A percentile compares a stretch with the other conserved stretches of the same genome.
phyloP scores from a whole-genome alignment of 2,797 vertebrate genomes.

The Triplophysa yarkandensis region DNA sequence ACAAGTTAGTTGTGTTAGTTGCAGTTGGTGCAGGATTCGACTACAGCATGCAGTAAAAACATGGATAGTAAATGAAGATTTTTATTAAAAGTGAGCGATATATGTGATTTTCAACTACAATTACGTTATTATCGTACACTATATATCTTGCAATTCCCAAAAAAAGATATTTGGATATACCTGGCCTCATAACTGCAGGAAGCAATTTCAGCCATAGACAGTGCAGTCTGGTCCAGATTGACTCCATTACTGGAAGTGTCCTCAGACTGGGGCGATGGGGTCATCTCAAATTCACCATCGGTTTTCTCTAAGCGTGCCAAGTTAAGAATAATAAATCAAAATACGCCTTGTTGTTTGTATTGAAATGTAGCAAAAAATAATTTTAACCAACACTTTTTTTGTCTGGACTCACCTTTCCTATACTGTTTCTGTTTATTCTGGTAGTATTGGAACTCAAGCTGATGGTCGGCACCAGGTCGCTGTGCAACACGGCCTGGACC shows the following conservation, averaged over 20 bases:
- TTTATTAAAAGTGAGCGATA: too few relatives aligned
- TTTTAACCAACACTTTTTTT: background rate
- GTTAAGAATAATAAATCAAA: too few relatives aligned
- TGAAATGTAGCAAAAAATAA: background rate
- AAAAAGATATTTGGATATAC: too few relatives aligned
- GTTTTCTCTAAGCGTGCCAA: conserved; percentile 62
- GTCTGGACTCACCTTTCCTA: conserved; percentile 75
- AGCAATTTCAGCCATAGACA: conserved; percentile 97
- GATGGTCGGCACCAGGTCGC: conserved; percentile 86
- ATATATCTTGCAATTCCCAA: too few relatives aligned
- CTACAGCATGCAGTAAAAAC: too few relatives aligned
- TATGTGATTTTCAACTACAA: too few relatives aligned
- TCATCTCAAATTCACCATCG: conserved; percentile 72
- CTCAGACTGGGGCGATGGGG: conserved; percentile 74
- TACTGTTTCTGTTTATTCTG: conserved; percentile 80
- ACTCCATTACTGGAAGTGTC: conserved; percentile 74
- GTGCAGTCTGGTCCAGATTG: conserved; percentile 71
- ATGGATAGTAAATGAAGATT: background rate
- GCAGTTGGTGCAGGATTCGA: too few relatives aligned
- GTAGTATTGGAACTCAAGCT: conserved; percentile 90
- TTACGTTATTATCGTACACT: too few relatives aligned
- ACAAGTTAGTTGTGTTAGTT: too few relatives aligned
- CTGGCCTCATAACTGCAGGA: conserved; percentile 98
- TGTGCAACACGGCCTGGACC: conserved; percentile 81
- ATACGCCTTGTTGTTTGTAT: too few relatives aligned